Evolutionary conservation across 2,797 vertebrate species (phyloP), one percentile per base, ranked within the genome.

Genomic region (Phalloptychus januarius): DNA sequence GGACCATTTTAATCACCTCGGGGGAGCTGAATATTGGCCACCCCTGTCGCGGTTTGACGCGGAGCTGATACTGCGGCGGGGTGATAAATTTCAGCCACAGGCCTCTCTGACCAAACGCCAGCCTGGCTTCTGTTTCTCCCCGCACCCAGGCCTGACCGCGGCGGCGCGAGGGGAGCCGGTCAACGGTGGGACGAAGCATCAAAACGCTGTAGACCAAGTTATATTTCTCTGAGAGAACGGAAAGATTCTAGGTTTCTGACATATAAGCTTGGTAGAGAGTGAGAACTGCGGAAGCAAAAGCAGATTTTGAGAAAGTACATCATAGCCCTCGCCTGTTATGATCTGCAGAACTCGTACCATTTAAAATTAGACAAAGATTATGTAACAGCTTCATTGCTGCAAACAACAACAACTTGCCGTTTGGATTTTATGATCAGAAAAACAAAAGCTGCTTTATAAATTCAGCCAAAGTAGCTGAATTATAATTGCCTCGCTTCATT

Each of bases 101-200:
- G 89, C 86, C 86, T 89, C 84, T 94, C 88, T 93, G 92, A 94
- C 92, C 92, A 91, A 86, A 80, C 85, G 92, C 92, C 92, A 91
- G 86, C 56, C 87, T 86, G 79, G 84, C 75, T 86, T 85, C 80
- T 75, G 80, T 81, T 80, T 83, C 77, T 65, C 76, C 46, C 70
- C 77, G 73, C 4, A 61, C 77, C 83, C 45, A 70, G 84, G 82
- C 86, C 85, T 90, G 86, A 90, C 88, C 91, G 91, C 10, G 76
- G 80, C 7, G 46, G 79, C 79, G 88, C 91, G 91, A 91, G 92
- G 90, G 93, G 82, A 89, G 80, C 76, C 76, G 83, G 89, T 87
- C 45, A 75, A 83, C 84, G 71, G 80, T 16, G 61, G 85, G 82
- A 84, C 77, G 76, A 88, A 91, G 81, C 65, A 69, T 42, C 5